Conservation (phyloP, 2,797 vertebrate genomes). For the Manis crassicaudata region DNA sequence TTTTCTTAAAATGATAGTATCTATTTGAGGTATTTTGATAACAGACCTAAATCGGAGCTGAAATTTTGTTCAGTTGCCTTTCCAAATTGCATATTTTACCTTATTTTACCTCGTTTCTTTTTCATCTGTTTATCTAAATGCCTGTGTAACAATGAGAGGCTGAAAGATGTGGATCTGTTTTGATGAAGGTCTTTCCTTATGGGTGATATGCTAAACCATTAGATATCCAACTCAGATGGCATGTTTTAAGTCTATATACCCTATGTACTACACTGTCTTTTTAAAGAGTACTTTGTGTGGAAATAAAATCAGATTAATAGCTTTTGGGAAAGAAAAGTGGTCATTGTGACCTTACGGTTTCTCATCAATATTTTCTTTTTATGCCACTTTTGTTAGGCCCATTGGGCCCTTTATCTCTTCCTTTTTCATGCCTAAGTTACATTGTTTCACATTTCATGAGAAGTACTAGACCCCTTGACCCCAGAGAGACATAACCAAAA, state of each 20-base stretch:
- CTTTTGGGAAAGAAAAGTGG: not conserved
- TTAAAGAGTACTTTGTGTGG: not conserved
- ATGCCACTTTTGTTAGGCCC: not conserved
- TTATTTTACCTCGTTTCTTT: not conserved
- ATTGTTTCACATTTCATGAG: not conserved
- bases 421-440: not conserved
- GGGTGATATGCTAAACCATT: not conserved
- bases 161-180: not conserved
- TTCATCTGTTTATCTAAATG: not conserved
- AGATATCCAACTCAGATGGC: not conserved
- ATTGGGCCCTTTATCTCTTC: not conserved
- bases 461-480: not conserved
- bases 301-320: not conserved
- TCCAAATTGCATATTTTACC: not conserved
- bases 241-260: not conserved
- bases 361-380: not conserved
- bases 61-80: not conserved
- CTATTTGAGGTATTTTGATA: not conserved
- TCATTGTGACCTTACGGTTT: not conserved
- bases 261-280: not conserved
- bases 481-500: not conserved
- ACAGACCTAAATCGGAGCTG: not conserved
- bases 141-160: not conserved
- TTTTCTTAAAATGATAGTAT: not conserved
- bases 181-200: not conserved